These are phyloP conservation scores for Sus cebifrons DNA, from an alignment of 2,797 vertebrate genomes.

Conservation along the genomic window DNA sequence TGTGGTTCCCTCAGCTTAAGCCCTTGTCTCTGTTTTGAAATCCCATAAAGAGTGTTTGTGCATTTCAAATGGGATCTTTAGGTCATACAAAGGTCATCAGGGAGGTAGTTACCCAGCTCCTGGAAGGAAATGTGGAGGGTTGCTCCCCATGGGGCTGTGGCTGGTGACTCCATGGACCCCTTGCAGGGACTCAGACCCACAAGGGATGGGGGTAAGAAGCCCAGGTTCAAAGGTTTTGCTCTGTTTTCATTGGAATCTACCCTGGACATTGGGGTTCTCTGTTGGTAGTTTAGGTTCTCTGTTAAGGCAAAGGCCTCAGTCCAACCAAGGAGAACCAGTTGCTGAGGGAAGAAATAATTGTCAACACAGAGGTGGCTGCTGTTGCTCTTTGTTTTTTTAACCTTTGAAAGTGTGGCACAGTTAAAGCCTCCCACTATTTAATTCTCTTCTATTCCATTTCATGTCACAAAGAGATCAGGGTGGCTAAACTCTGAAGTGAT, in stretches of 20 bases:
- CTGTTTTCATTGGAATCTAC: background rate
- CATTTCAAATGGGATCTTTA: background rate
- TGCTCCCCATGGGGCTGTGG: too few relatives aligned
- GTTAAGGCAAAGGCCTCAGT: background rate
- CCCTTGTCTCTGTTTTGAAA: background rate
- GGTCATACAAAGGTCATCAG: background rate
- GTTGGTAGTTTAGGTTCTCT: conserved; percentile 15
- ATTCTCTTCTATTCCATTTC: conserved; percentile 55
- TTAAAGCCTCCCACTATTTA: background rate
- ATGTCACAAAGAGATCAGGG: background rate
- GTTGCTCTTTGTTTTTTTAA: conserved; percentile 12
- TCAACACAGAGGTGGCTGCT: background rate
- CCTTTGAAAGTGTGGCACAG: background rate
- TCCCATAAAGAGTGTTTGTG: background rate
- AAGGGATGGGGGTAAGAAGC: background rate
- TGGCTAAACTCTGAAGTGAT: conserved; percentile 29
- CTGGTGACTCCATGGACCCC: background rate
- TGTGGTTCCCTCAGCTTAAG: background rate
- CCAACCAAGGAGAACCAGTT: background rate
- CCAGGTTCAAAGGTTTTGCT: background rate
- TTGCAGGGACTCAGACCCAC: background rate
- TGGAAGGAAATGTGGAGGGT: background rate
- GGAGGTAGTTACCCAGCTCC: background rate
- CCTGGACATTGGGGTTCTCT: background rate
- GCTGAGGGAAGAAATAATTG: background rate